Evolutionary conservation across 2,888 invertebrate species (phyloP).

Genomic region (Lithodes maja): DNA sequence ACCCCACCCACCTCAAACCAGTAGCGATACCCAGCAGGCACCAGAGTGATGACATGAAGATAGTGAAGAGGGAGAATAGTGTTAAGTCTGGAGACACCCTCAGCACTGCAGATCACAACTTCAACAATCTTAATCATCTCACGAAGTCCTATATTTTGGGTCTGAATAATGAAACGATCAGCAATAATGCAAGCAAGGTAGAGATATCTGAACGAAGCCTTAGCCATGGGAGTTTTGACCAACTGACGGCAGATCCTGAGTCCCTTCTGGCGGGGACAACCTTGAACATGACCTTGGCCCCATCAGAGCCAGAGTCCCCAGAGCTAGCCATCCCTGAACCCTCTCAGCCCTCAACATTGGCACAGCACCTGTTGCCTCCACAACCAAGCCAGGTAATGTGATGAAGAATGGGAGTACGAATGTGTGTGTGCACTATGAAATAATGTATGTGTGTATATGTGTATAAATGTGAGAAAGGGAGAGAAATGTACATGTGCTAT

Average conservation of each 20-base stretch:
- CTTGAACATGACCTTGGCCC: constrained; percentile 11
- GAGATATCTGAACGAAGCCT: neutral
- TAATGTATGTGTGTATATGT: too few species aligned
- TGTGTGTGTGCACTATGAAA: too few species aligned
- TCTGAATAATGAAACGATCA: too few species aligned
- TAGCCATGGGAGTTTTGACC: neutral
- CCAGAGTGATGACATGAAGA: neutral
- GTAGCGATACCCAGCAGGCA: neutral
- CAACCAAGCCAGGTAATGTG: constrained; percentile 44
- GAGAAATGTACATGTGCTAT: too few species aligned
- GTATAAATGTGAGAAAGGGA: too few species aligned
- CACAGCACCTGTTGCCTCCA: constrained; percentile 46
- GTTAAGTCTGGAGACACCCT: neutral
- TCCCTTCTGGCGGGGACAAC: constrained; percentile 21
- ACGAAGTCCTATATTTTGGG: too few species aligned
- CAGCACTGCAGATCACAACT: too few species aligned
- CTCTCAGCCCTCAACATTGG: constrained; percentile 32
- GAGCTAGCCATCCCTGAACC: constrained; percentile 32
- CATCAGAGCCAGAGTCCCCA: constrained; percentile 32
- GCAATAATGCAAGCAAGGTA: too few species aligned
- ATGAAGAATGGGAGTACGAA: too few species aligned
- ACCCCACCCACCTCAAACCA: neutral
- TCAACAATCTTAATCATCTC: too few species aligned
- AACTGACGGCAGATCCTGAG: constrained; percentile 7
- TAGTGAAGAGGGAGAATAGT: neutral